phyloP scores from a whole-genome alignment of 2,797 vertebrate genomes.

The Falco peregrinus region DNA sequence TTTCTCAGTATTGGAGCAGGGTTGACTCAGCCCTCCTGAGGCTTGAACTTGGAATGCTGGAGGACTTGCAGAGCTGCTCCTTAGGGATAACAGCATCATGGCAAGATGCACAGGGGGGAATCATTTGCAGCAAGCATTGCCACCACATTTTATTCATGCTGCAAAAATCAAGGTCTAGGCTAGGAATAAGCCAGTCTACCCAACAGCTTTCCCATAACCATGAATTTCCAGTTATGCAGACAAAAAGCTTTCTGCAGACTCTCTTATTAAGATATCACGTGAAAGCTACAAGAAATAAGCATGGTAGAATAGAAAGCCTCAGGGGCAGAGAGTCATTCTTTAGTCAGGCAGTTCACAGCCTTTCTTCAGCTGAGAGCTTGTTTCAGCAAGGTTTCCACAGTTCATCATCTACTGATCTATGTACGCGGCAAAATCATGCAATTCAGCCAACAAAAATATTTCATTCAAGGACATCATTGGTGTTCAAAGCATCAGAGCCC shows the following conservation, averaged over 20 bases:
- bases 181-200: background rate
- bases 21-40: background rate
- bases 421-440: background rate
- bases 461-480: background rate
- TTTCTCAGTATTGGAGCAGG: background rate
- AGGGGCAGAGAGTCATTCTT: background rate
- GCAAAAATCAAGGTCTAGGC: background rate
- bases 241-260: background rate
- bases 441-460: background rate
- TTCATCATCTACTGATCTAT: background rate
- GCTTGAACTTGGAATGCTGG: background rate
- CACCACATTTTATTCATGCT: background rate
- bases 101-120: background rate
- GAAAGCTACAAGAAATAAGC: background rate
- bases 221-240: background rate
- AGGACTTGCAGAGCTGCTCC: background rate
- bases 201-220: background rate
- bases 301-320: background rate
- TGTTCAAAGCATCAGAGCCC: background rate
- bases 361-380: background rate
- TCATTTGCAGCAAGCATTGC: background rate
- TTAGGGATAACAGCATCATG: background rate
- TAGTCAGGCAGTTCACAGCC: background rate
- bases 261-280: background rate
- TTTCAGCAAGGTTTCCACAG: background rate